Evolutionary conservation across 2,888 invertebrate genomes (phyloP).

Genomic region (Cephalotes varians): DNA sequence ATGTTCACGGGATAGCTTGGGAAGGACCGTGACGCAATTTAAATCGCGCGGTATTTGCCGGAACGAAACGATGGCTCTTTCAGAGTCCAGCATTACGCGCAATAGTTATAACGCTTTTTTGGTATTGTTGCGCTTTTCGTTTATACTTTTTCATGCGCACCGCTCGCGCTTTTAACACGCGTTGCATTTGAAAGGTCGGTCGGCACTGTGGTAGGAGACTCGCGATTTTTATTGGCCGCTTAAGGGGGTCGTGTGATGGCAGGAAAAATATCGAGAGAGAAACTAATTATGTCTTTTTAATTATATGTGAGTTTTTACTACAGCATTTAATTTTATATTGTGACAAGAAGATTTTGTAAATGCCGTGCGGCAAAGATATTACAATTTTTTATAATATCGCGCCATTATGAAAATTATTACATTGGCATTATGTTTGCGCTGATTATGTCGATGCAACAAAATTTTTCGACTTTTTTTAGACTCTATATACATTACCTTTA

Average conservation of each 20-base stretch:
- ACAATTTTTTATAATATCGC: slow-evolving; percentile 5
- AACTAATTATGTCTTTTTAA: slow-evolving; percentile 51
- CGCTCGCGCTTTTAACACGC: slow-evolving; percentile 51
- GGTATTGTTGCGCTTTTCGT: slow-evolving; percentile 68
- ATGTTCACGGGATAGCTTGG: slow-evolving; percentile 68
- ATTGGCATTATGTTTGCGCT: not conserved
- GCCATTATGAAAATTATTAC: not conserved
- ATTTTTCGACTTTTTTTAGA: not conserved
- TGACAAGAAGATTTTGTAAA: slow-evolving; percentile 21
- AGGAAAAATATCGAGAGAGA: slow-evolving; percentile 47
- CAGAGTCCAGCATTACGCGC: slow-evolving; percentile 63
- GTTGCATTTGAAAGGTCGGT: slow-evolving; percentile 48
- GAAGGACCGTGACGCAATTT: slow-evolving; percentile 70
- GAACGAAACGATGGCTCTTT: slow-evolving; percentile 72
- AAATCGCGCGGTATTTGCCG: slow-evolving; percentile 69
- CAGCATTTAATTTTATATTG: slow-evolving; percentile 45
- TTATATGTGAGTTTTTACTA: slow-evolving; percentile 40
- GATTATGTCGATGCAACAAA: not conserved
- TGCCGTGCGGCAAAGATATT: slow-evolving; percentile 20
- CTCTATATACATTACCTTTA: not conserved
- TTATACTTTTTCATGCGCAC: slow-evolving; percentile 64
- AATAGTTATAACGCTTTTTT: slow-evolving; percentile 59
- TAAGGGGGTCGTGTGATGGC: slow-evolving; percentile 38
- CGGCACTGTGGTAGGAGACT: slow-evolving; percentile 27
- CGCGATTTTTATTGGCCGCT: slow-evolving; percentile 45